These are phyloP conservation scores for Eueides isabella DNA, from an alignment of 1,140 invertebrate species.

Conservation along the genomic window DNA sequence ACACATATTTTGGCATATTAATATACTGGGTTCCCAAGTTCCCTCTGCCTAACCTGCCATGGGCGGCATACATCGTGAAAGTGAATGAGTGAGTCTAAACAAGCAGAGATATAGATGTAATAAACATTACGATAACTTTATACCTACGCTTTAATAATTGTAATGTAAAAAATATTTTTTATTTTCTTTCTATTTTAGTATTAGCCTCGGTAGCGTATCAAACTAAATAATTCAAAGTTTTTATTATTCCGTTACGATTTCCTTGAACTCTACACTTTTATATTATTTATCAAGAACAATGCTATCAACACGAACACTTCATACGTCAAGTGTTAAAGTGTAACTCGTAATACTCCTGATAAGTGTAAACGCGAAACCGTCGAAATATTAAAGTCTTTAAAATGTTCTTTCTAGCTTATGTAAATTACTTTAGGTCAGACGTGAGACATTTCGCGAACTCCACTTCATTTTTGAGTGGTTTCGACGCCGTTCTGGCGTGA, in stretches of 20 bases:
- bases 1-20: no score
- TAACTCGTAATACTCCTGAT: constrained; percentile 29
- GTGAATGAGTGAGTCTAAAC: no score
- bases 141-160: no score
- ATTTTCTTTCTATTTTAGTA: not conserved
- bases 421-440: constrained; percentile 12
- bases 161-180: not conserved
- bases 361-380: constrained; percentile 30
- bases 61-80: no score
- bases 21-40: no score
- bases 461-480: not conserved
- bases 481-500: not conserved
- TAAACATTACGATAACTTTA: no score
- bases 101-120: no score
- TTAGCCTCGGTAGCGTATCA: not conserved
- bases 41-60: no score
- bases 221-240: constrained; percentile 3
- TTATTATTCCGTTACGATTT: constrained; percentile 16
- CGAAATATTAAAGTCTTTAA: constrained; percentile 27
- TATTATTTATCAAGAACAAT: constrained; percentile 33
- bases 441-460: not conserved
- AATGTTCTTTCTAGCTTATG: constrained; percentile 8
- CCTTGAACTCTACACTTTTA: constrained; percentile 21
- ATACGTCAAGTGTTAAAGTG: constrained; percentile 24
- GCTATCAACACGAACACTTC: constrained; percentile 39